Evolutionary conservation across 2,888 invertebrate genomes (phyloP), one percentile per base, ranked within the genome.

Genomic region (Synergus japonicus): DNA sequence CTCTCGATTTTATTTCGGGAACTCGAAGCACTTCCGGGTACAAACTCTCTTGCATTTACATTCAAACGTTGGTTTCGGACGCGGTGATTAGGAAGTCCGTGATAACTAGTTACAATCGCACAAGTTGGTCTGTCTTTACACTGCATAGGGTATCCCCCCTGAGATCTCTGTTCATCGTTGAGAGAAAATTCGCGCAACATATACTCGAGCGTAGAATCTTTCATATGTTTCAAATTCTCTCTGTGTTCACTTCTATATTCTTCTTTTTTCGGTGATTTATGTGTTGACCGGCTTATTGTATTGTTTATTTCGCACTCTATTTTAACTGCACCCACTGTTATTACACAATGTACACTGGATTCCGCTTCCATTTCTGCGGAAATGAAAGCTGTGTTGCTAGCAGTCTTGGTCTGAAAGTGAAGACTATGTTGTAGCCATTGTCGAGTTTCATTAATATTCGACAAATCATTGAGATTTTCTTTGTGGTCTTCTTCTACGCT

Each of bases 81-180:
- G 66, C 76, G 69, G 10, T 60, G 81, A 63, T 44, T 78, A 18
- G 69, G 79, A 29, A 82, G 79, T 18, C 83, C 77, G 9, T 69
- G 80, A 60, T 88, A 86, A 79, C 95, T 95, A 89, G 94, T 95
- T 78, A 96, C 94, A 85, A 95, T 93, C 8, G 95, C 95, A 86
- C 94, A 93, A 60, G 94, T 94, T 2, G 95, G 94, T 84, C 94
- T 93, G 12, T 93, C 91, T 76, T 93, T 93, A 83, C 95, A 94
- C 86, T 95, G 95, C 9, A 96, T 93, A 0, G 97, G 97, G 88
- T 95, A 97, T 1, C 97, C 97, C 83, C 95, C 93, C 13, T 94
- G 93, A 85, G 94, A 93, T 91, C 96, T 93, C 81, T 95, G 93
- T 84, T 95, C 94, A 9, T 93, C 93, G 41, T 94, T 93, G 76